Percentiles rank a stretch among this genome's conserved stretches.
phyloP scores from a whole-genome alignment of 2,797 vertebrate species.

The Sternarchorhynchus goeldii region DNA sequence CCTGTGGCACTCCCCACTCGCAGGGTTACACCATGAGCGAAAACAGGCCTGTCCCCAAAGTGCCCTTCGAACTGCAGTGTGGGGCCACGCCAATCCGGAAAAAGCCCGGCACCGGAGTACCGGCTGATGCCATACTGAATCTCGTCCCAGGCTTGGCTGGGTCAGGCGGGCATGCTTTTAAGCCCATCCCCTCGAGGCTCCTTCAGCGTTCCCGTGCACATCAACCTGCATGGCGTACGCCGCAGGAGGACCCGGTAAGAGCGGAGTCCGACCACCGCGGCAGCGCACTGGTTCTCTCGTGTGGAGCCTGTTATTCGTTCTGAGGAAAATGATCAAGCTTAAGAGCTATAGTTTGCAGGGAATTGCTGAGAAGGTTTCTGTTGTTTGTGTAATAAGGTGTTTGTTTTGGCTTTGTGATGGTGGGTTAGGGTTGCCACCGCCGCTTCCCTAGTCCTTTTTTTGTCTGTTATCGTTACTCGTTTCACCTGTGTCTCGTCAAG shows the following conservation, averaged over 20 bases:
- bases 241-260: conserved; percentile 76
- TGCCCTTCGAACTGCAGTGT: conserved; percentile 18
- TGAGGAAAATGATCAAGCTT: neutral
- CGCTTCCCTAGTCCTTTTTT: too few species aligned
- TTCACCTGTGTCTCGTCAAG: too few species aligned
- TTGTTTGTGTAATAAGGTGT: too few species aligned
- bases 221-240: conserved; percentile 78
- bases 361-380: too few species aligned
- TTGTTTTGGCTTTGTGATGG: neutral
- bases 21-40: conserved; percentile 58
- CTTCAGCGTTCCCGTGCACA: conserved; percentile 81
- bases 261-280: conserved; percentile 20
- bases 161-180: conserved; percentile 65
- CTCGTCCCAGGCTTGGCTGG: conserved; percentile 17
- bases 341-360: too few species aligned
- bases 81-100: neutral
- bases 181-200: conserved; percentile 74
- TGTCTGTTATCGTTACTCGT: too few species aligned
- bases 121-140: conserved; percentile 28
- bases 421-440: too few species aligned
- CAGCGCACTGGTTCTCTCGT: neutral
- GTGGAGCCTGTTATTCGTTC: neutral
- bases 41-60: conserved; percentile 51
- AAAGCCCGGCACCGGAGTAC: neutral
- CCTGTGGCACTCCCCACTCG: conserved; percentile 49